phyloP scores from a whole-genome alignment of 2,888 invertebrate species.

The Ophion costatus region DNA sequence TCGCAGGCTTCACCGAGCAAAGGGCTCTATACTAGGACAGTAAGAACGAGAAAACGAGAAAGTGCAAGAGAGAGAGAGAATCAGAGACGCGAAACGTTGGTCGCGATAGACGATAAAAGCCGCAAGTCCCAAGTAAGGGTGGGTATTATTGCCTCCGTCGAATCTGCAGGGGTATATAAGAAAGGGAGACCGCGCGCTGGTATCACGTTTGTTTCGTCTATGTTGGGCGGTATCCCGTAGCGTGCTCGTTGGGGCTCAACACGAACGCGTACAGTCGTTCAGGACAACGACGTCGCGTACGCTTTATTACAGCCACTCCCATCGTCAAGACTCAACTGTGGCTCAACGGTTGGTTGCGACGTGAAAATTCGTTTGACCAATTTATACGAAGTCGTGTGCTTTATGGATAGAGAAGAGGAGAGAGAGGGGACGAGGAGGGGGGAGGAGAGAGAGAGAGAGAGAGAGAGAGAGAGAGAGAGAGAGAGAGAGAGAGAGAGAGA shows the following conservation, averaged over 20 bases:
- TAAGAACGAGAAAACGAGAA: slow-evolving; percentile 13
- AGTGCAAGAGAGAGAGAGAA: too few relatives aligned
- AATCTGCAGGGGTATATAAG: slow-evolving; percentile 26
- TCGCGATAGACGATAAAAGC: slow-evolving; percentile 53
- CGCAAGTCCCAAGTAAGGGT: slow-evolving; percentile 7
- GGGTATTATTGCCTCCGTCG: slow-evolving; percentile 38
- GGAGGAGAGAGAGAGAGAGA: too few relatives aligned
- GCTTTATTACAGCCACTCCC: slow-evolving; percentile 25
- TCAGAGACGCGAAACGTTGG: neutral
- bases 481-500: slow-evolving; percentile 17
- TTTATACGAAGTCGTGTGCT: slow-evolving; percentile 18
- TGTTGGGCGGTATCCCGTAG: slow-evolving; percentile 41
- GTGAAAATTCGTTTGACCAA: slow-evolving; percentile 47
- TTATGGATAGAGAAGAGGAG: neutral
- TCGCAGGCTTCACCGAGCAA: slow-evolving; percentile 4
- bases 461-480: too few relatives aligned
- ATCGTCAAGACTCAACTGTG: slow-evolving; percentile 16
- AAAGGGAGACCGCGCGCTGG: neutral
- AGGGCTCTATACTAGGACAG: neutral
- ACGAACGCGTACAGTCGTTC: neutral
- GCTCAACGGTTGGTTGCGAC: slow-evolving; percentile 24
- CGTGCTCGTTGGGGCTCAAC: slow-evolving; percentile 35
- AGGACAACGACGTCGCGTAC: slow-evolving; percentile 11
- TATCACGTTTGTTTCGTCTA: slow-evolving; percentile 64
- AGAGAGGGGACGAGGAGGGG: neutral